Evolutionary conservation across 1,140 invertebrate species (phyloP).

Genomic region (Bombus impatiens): DNA sequence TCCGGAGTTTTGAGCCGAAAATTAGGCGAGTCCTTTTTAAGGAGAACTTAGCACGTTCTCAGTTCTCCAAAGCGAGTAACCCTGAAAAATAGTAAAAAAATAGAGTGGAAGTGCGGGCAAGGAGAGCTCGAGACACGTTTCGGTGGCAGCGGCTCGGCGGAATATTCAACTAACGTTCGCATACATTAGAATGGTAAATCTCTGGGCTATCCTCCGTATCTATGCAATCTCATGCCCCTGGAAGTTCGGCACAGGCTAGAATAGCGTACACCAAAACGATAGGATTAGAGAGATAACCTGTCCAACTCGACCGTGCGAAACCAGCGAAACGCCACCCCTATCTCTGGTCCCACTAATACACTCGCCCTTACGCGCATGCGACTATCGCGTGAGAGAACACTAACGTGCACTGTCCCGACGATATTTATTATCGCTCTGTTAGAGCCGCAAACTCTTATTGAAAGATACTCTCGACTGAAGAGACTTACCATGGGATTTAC

Average conservation of each 20-base stretch:
- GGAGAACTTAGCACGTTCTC: not conserved
- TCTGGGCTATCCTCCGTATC: conserved; percentile 50
- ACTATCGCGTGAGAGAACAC: not conserved
- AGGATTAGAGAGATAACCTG: conserved; percentile 56
- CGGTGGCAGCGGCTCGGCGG: conserved; percentile 13
- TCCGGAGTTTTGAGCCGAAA: not conserved
- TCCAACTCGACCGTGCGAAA: conserved; percentile 53
- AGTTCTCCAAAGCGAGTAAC: not conserved
- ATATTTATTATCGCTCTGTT: conserved; percentile 49
- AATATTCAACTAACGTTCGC: conserved; percentile 56
- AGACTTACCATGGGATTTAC: not conserved
- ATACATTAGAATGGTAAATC: conserved; percentile 56
- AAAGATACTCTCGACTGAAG: conserved; percentile 1
- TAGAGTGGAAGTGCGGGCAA: not conserved
- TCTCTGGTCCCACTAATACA: conserved; percentile 14
- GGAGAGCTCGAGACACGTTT: conserved; percentile 7
- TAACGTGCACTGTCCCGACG: not conserved
- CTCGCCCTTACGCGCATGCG: not conserved
- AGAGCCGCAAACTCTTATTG: conserved; percentile 31
- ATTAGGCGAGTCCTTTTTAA: not conserved
- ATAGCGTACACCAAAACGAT: conserved; percentile 41
- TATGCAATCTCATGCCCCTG: conserved; percentile 55
- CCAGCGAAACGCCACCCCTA: conserved; percentile 29
- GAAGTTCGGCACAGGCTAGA: conserved; percentile 35
- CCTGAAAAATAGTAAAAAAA: not conserved